These are phyloP conservation scores for Athetis lepigone DNA, from an alignment of 2,888 invertebrate species.

Conservation along the genomic window DNA sequence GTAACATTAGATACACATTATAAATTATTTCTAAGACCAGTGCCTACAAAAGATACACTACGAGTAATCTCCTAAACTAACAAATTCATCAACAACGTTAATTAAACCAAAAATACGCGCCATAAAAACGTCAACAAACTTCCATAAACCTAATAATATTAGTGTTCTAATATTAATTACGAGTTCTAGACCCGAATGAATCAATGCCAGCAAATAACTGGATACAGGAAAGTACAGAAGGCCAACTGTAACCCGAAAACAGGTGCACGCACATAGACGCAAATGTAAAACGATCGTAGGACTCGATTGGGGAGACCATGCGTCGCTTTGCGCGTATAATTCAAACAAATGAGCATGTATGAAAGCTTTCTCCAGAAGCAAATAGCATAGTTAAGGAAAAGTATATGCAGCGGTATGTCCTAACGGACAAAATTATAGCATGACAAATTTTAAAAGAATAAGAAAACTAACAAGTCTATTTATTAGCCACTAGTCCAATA, in stretches of 20 bases:
- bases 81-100: not conserved
- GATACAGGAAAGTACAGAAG: conserved; percentile 57
- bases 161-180: conserved; percentile 51
- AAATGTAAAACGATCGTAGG: no score
- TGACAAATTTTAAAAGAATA: no score
- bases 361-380: no score
- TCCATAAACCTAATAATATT: conserved; percentile 22
- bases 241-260: not conserved
- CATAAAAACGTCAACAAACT: conserved; percentile 42
- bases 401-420: no score
- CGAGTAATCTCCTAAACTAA: not conserved
- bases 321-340: no score
- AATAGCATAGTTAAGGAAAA: no score
- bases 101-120: conserved; percentile 15
- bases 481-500: no score
- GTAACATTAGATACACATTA: not conserved
- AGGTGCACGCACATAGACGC: not conserved
- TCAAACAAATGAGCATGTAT: no score
- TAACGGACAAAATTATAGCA: no score
- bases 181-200: conserved; percentile 68
- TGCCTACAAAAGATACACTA: not conserved
- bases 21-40: not conserved
- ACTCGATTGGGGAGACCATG: no score
- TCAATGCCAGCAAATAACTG: conserved; percentile 79
- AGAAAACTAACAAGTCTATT: no score